Conservation (phyloP, 2,888 invertebrate species). For the Chymomyza caudatula region DNA sequence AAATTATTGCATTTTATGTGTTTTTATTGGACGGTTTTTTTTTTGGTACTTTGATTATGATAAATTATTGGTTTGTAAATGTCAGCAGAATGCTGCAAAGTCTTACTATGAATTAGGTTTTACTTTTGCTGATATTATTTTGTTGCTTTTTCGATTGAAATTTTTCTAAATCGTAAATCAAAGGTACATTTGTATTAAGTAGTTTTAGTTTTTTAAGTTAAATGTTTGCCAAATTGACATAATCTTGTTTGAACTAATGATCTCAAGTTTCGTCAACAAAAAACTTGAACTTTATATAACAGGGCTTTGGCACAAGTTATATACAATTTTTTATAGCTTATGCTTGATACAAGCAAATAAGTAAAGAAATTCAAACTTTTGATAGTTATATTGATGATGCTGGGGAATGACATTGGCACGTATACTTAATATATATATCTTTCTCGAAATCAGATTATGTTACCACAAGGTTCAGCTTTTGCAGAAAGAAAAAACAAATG, state of each 20-base stretch:
- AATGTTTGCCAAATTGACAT: neutral
- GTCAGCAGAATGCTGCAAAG: neutral
- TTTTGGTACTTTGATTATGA: neutral
- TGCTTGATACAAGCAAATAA: no score
- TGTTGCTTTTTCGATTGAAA: neutral
- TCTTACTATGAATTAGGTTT: neutral
- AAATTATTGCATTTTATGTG: constrained; percentile 50
- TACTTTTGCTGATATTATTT: neutral
- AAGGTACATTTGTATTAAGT: neutral
- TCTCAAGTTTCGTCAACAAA: neutral
- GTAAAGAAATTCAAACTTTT: no score
- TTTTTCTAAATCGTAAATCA: neutral
- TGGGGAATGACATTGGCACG: no score
- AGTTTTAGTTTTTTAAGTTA: neutral
- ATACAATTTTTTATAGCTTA: no score
- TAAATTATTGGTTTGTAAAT: neutral
- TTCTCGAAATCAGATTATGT: no score
- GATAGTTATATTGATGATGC: no score
- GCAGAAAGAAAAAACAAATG: no score
- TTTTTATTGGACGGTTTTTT: constrained; percentile 48
- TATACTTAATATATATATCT: no score
- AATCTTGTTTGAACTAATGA: neutral
- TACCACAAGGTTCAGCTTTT: no score
- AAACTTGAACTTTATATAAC: neutral
- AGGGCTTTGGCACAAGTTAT: no score